Evolutionary conservation across 2,888 invertebrate genomes (phyloP).

Genomic region (Eutolmus rufibarbis): DNA sequence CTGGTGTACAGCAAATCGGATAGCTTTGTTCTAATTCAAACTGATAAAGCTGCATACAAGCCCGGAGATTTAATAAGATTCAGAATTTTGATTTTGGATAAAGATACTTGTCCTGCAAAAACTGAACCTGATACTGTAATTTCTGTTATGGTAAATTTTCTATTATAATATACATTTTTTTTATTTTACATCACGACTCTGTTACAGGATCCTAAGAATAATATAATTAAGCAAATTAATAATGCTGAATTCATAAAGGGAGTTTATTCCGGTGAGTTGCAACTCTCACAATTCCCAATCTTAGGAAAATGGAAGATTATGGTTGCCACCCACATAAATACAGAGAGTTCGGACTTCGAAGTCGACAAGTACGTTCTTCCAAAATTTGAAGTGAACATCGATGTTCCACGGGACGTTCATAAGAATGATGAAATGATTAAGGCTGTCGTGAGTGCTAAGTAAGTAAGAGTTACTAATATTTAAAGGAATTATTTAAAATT

Average conservation of each 20-base stretch:
- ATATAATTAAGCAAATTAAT: slow-evolving; percentile 70
- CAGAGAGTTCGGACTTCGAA: slow-evolving; percentile 57
- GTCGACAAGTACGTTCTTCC: slow-evolving; percentile 89
- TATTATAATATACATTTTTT: not conserved
- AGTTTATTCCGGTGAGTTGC: slow-evolving; percentile 75
- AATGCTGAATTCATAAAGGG: slow-evolving; percentile 72
- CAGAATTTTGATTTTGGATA: slow-evolving; percentile 73
- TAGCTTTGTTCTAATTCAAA: slow-evolving; percentile 81
- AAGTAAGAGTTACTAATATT: slow-evolving; percentile 55
- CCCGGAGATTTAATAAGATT: slow-evolving; percentile 87
- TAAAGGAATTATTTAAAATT: not conserved
- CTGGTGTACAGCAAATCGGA: slow-evolving; percentile 80
- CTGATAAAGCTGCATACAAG: slow-evolving; percentile 90
- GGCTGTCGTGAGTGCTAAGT: slow-evolving; percentile 82
- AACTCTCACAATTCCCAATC: slow-evolving; percentile 78
- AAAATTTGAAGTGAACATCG: slow-evolving; percentile 84
- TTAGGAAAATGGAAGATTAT: slow-evolving; percentile 86
- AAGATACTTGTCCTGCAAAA: slow-evolving; percentile 71
- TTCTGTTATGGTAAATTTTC: slow-evolving; percentile 51
- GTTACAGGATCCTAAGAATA: slow-evolving; percentile 72
- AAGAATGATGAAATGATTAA: slow-evolving; percentile 79
- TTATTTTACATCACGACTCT: not conserved
- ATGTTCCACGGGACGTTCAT: slow-evolving; percentile 79
- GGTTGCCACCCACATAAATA: slow-evolving; percentile 51
- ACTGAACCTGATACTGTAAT: slow-evolving; percentile 55